Evolutionary conservation across 2,113 vertebrate genomes (phyloP), one percentile per base, ranked within the genome.

Genomic region (Coptodon rendalli): DNA sequence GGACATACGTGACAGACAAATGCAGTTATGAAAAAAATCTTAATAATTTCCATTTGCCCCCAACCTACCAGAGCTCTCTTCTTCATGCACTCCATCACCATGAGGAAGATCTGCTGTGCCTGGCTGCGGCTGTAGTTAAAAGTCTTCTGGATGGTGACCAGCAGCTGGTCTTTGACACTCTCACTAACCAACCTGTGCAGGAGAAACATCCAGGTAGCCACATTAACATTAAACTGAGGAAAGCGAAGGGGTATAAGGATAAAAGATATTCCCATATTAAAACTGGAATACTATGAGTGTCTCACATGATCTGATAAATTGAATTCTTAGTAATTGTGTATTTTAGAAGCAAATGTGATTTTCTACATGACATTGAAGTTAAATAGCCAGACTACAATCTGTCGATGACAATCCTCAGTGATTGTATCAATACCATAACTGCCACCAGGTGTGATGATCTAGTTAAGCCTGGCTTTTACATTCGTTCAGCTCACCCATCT

Each of bases 91-190:
- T 99, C 98, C 96, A 97, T 97, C 56, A 99, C 96, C 94, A 99
- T 97, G 22, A 97, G 80, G n/a, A 98, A 97, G 80, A 99, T 96
- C 93, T 99, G 98, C 84, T 97, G 97, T 0, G 99, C 97, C 89
- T 99, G 99, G n/a, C 92, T 96, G 86, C 97, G 97, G 93, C 91
- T 97, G 95, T 98, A 99, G 95, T 97, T 99, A 89, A 99, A 99
- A 1, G 99, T 99, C 93, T 99, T 99, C 97, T 99, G 98, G 89
- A 99, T 97, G 88, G 98, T 99, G 66, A 99, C 98, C n/a, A 99
- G 94, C 45, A 99, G 98, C 86, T 99, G 98, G 68, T 99, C 99
- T 92, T 96, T 96, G 80, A 97, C 97, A 13, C 96, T 97, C n/a
- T 99, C 98, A 1, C 93, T 98, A 88, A 99, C 96, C 91, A 96